Evolutionary conservation across 2,888 invertebrate genomes (phyloP), one percentile per base, ranked within the genome.

Genomic region (Epinotia ramella): DNA sequence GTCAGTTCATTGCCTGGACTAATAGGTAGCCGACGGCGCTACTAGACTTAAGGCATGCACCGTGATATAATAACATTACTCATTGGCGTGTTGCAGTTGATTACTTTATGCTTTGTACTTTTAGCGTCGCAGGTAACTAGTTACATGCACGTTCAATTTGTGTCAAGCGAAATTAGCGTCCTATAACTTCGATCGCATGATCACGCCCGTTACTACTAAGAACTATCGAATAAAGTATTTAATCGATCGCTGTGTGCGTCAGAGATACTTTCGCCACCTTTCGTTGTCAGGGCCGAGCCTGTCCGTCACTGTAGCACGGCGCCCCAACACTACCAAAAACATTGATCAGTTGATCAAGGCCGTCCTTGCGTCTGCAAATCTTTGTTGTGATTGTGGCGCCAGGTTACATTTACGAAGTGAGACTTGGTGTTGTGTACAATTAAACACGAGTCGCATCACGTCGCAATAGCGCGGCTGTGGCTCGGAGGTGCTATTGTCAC

Each of bases 231-330:
- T 84, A 81, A 81, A 83, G 81, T 84, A 65, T 81, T 83, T 85
- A 83, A 87, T 84, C 83, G 84, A 87, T 83, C 82, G 80, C 80
- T 81, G 78, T 65, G 57, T 86, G 86, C 88, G 89, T 89, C 88
- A 88, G 86, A 83, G 84, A 84, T 87, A 92, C 93, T 93, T 93
- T 93, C 92, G 91, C 92, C 89, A 87, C 89, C 86, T 91, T 91
- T 90, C 91, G 89, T 89, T 87, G 90, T 86, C 91, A 90, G 86
- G 90, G 90, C 86, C 88, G 87, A 81, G 83, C 79, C 82, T 81
- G 81, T 71, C 71, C 46, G 59, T 59, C 70, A 53, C 59, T 6
- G 44, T 59, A 69, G 53, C 33, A 60, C 28, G 49, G 53, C 65
- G 46, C 53, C 59, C 57, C 44, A 66, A 57, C 59, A 66, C 65